These are phyloP conservation scores for Pseudomyrmex pallidus DNA, from an alignment of 1,140 invertebrate species.

Conservation along the genomic window DNA sequence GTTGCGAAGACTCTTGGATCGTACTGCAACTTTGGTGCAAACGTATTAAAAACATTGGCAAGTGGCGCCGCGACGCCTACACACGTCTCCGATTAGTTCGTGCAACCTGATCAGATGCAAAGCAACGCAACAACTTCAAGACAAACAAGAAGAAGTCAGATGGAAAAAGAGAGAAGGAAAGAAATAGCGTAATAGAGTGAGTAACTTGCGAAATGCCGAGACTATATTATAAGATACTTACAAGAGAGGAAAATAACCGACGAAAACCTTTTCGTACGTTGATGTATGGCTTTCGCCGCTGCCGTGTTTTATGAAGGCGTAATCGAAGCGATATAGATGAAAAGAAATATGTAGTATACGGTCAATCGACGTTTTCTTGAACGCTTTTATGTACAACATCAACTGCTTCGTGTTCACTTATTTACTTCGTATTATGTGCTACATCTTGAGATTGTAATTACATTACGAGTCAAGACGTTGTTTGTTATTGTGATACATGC, in stretches of 20 bases:
- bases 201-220: conserved; percentile 2
- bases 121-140: conserved; percentile 21
- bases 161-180: background rate
- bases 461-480: no score
- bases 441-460: background rate
- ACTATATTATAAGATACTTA: conserved; percentile 33
- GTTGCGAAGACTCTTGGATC: background rate
- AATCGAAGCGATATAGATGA: conserved; percentile 25
- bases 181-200: conserved; percentile 10
- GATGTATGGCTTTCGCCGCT: conserved; percentile 24
- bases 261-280: conserved; percentile 22
- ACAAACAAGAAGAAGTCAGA: background rate
- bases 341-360: background rate
- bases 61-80: conserved; percentile 68
- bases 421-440: background rate
- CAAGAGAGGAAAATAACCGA: background rate
- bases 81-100: background rate
- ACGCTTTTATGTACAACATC: background rate
- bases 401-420: background rate
- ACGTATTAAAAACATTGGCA: conserved; percentile 16
- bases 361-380: background rate
- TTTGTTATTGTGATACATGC: no score
- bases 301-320: conserved; percentile 62
- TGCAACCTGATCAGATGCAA: conserved; percentile 15
- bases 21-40: background rate